Percentiles rank a stretch among this genome's conserved stretches.
These are phyloP conservation scores for Stenurella melanura DNA, from an alignment of 2,888 invertebrate genomes.

Conservation along the genomic window DNA sequence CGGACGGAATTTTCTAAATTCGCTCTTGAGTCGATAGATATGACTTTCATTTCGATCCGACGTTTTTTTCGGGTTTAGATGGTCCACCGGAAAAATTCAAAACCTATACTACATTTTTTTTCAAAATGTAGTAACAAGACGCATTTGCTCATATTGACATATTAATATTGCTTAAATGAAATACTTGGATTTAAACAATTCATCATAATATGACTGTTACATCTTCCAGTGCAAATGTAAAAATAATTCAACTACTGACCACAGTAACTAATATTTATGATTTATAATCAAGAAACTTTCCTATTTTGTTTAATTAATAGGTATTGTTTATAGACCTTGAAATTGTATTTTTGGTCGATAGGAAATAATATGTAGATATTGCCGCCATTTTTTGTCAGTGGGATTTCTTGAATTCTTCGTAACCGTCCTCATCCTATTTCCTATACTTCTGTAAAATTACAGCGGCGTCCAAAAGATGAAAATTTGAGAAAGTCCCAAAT, in stretches of 20 bases:
- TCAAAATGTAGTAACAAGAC: no score
- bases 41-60: no score
- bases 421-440: background rate
- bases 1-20: no score
- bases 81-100: no score
- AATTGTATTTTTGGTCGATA: slow-evolving; percentile 19
- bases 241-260: slow-evolving; percentile 14
- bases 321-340: slow-evolving; percentile 28
- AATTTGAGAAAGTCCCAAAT: background rate
- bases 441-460: background rate
- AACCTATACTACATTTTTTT: no score
- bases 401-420: background rate
- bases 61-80: no score
- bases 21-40: no score
- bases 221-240: slow-evolving; percentile 9
- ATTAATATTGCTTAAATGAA: slow-evolving; percentile 28
- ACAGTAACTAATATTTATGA: slow-evolving; percentile 20
- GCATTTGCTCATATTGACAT: background rate
- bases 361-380: background rate
- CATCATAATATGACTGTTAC: slow-evolving; percentile 22
- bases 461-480: background rate
- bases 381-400: background rate
- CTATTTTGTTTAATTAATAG: slow-evolving; percentile 2
- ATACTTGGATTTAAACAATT: slow-evolving; percentile 21
- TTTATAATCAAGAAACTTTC: slow-evolving; percentile 15